phyloP scores from a whole-genome alignment of 2,888 invertebrate genomes.

The Watsonalla cultraria region DNA sequence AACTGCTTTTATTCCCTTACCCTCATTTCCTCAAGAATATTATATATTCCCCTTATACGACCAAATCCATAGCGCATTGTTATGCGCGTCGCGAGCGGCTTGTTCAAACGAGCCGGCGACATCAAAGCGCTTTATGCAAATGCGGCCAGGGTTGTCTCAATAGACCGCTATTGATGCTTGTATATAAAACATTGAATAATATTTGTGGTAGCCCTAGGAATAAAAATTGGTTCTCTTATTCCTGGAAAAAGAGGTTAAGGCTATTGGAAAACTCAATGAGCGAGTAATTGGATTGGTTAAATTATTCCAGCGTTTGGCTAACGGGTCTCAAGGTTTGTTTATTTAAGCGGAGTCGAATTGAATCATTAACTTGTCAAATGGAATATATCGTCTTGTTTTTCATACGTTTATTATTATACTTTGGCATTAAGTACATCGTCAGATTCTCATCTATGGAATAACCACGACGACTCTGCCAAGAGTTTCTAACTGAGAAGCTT shows the following conservation, averaged over 20 bases:
- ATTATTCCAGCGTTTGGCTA: neutral
- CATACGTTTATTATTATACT: too few relatives aligned
- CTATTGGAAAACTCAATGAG: neutral
- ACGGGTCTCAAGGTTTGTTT: neutral
- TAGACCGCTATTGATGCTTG: neutral
- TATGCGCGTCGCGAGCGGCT: neutral
- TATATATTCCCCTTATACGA: neutral
- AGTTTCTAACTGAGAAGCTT: too few relatives aligned
- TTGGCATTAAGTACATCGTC: too few relatives aligned
- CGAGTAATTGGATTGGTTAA: neutral
- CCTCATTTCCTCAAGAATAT: neutral
- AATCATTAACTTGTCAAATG: too few relatives aligned
- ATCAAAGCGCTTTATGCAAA: slow-evolving; percentile 22
- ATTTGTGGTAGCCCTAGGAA: neutral
- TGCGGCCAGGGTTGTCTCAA: slow-evolving; percentile 1
- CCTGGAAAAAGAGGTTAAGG: neutral
- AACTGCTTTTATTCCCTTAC: neutral
- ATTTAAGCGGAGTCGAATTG: too few relatives aligned
- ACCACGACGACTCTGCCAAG: too few relatives aligned
- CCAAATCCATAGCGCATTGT: neutral
- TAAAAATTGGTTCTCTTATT: neutral
- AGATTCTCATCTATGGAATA: too few relatives aligned
- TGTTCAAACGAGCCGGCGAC: slow-evolving; percentile 3
- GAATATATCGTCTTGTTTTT: too few relatives aligned
- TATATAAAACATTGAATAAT: neutral